Base-by-base conservation (phyloP, 2,888 invertebrate genomes). In the Cepaea hortensis region DNA sequence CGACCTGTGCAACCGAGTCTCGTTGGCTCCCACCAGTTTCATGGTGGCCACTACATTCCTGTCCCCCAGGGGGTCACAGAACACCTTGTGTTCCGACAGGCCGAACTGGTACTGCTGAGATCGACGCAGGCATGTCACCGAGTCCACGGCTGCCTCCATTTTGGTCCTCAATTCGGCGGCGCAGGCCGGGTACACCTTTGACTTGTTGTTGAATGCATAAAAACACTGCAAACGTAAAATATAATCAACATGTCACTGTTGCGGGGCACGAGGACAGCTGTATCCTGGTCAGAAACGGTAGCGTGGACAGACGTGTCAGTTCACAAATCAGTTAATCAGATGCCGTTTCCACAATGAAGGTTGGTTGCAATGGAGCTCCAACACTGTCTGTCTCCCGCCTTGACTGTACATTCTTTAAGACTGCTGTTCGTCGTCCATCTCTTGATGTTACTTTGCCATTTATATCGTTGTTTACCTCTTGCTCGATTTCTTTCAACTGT, bases 131-230 rank as follows among this genome's bases (percentile, higher is more conserved):
- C 99, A 99, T 0, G 97, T 97, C 90, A 96, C 96, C 4, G 97
- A 96, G 94, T 97, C 96, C 1, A 97, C 96, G 1, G 98, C 97
- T 3, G 97, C 98, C 94, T 96, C 97, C 98, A 99, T 99, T 91
- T 97, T 97, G 0, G 97, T 96, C 89, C 96, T 96, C 91, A 99
- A 95, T 94, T 98, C 97, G 3, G 98, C 95, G n/a, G 98, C 97
- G 94, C 99, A 98, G 70, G 98, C 95, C 0, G 98, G 97, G 89
- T 96, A 95, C n/a, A 15, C 20, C 6, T 55, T 18, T 0, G n/a
- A 6, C 3, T 35, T 65, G 18, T 18, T 48, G 46, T 73, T 84
- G 48, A 84, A 81, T 18, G n/a, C 50, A 55, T 55, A 75, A 48
- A 68, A 84, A n/a, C 87, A 81, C 84, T 84, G 73, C n/a, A 62